Evolutionary conservation across 2,888 invertebrate genomes (phyloP), one percentile per base, ranked within the genome.

Genomic region (Temnothorax rugatulus): DNA sequence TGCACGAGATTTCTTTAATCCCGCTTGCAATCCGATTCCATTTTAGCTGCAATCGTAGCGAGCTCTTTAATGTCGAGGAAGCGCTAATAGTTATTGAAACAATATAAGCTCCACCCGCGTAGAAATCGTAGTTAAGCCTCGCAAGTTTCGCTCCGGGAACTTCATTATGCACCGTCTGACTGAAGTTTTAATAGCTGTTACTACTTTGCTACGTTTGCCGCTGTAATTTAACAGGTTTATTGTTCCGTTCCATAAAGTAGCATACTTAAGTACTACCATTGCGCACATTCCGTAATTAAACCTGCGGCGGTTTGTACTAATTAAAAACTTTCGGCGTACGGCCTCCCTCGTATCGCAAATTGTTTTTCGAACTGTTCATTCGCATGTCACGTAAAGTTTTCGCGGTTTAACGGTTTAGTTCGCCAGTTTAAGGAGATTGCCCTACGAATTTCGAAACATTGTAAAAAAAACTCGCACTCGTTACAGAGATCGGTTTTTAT

Each of bases 181-280:
- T 81, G 34, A 81, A 81, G 79, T 81, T 81, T 81, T 81, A 81
- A 81, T 81, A 81, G 79, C 79, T 81, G 73, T 81, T 81, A 81
- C 79, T 73, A 81, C 79, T 81, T 81, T 50, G 73, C 73, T 81
- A 81, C 79, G 79, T 81, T 81, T 81, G 79, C 73, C 34, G 79
- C 59, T 73, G 73, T 73, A 81, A 81, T 81, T 81, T 81, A 81
- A 73, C 73, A 81, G 79, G 79, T 81, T 81, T 81, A 81, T 81
- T 81, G 79, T 81, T 73, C 79, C 59, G 73, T 81, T 73, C 73
- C 73, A 81, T 81, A 81, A 81, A 81, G 79, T 81, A 81, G 79
- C 47, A 73, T 71, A 73, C 79, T 73, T 81, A 81, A 81, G 79
- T 73, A 38, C 79, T 73, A 81, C 79, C 47, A 79, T 79, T 79